Percentiles rank a stretch among this genome's conserved stretches.
Evolutionary conservation across 1,140 invertebrate species (phyloP).

Genomic region (Aphelenchoides besseyi): DNA sequence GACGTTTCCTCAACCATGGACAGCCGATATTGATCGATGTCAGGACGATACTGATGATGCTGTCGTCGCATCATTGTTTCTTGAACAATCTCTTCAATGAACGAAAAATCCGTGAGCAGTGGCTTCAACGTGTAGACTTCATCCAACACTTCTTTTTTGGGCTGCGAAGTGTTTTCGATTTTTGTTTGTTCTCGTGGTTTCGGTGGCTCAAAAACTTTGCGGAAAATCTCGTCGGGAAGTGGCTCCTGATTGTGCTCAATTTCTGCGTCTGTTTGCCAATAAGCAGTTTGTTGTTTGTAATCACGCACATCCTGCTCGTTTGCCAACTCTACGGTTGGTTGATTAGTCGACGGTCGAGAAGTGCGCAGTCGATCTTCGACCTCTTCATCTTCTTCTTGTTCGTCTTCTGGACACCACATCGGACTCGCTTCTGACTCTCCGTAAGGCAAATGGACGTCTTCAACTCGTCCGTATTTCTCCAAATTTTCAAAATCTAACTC

Average conservation of each 20-base stretch:
- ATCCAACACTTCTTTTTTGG: not conserved
- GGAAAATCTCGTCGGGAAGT: not conserved
- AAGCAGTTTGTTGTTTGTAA: not conserved
- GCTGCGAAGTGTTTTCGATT: not conserved
- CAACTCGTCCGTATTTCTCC: not conserved
- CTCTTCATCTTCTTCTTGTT: not conserved
- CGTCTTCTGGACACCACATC: not conserved
- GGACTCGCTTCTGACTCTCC: not conserved
- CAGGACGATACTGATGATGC: constrained; percentile 1
- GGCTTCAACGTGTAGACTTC: not conserved
- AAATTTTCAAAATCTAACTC: not conserved
- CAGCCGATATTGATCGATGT: constrained; percentile 10
- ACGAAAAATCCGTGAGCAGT: constrained; percentile 3
- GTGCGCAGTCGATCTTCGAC: not conserved
- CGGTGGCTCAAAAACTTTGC: not conserved
- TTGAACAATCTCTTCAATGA: constrained; percentile 7
- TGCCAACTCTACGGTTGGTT: not conserved
- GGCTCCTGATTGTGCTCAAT: not conserved
- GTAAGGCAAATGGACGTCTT: not conserved
- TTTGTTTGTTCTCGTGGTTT: not conserved
- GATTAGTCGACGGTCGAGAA: not conserved
- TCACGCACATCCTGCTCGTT: not conserved
- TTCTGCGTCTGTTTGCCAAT: not conserved
- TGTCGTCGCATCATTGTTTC: not conserved
- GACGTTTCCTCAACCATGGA: constrained; percentile 1